Percentiles rank a stretch among this genome's conserved stretches.
phyloP scores from a whole-genome alignment of 2,797 vertebrate species.

The Botia kubotai region DNA sequence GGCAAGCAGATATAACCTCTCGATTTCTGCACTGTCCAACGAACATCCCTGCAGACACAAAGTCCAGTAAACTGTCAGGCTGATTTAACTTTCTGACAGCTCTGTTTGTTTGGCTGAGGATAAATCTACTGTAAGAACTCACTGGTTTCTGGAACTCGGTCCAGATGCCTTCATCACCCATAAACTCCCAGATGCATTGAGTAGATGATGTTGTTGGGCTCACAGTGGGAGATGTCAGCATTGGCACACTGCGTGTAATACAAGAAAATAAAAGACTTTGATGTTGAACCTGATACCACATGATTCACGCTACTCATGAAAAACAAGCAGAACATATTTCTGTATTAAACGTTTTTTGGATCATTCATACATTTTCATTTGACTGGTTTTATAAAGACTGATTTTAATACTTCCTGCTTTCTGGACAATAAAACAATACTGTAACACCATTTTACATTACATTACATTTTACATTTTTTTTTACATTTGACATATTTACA shows the following conservation, averaged over 20 bases:
- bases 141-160: constrained; percentile 71
- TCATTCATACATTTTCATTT: neutral
- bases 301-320: neutral
- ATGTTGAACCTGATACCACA: neutral
- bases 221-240: neutral
- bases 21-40: constrained; percentile 66
- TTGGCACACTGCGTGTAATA: constrained; percentile 43
- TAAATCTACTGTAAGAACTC: constrained; percentile 41
- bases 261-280: neutral
- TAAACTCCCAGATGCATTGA: constrained; percentile 70
- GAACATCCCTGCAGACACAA: constrained; percentile 64
- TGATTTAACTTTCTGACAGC: neutral
- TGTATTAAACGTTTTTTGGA: neutral
- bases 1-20: constrained; percentile 68
- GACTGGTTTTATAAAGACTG: no score
- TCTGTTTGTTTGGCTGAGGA: neutral
- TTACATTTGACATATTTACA: no score
- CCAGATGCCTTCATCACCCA: constrained; percentile 70
- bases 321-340: neutral
- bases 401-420: no score
- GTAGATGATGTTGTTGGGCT: neutral
- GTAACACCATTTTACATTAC: no score
- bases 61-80: neutral
- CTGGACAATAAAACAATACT: no score
- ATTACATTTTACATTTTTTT: no score